These are phyloP conservation scores for Hydrozoanthus tunicans DNA, from an alignment of 64 coral and sea anemone species.

Conservation along the genomic window DNA sequence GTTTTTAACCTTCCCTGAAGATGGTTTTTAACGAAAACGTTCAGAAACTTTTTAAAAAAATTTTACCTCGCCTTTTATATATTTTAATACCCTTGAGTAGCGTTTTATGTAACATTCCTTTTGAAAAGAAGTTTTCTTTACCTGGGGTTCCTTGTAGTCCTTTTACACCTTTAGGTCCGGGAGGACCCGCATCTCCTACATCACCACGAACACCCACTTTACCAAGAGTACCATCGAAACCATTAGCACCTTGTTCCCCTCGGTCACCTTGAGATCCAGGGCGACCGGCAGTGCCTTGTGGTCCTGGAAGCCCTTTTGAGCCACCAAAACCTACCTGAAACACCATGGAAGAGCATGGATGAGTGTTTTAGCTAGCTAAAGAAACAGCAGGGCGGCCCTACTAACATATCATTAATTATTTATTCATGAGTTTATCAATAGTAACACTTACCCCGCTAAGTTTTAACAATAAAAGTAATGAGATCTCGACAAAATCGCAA, in stretches of 20 bases:
- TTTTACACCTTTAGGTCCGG: conserved; percentile 23
- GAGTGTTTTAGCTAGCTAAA: too few species aligned
- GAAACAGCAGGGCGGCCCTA: too few species aligned
- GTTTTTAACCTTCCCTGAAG: too few species aligned
- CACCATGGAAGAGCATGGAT: too few species aligned
- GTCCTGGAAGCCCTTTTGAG: neutral
- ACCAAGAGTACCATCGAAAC: conserved; percentile 19
- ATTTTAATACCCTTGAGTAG: neutral
- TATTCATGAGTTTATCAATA: neutral
- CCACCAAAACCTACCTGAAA: conserved; percentile 1
- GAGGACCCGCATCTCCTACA: conserved; percentile 41
- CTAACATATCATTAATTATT: neutral
- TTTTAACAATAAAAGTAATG: too few species aligned
- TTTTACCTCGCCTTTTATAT: neutral
- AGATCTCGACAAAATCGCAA: too few species aligned
- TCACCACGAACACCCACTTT: conserved; percentile 14
- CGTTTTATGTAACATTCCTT: neutral
- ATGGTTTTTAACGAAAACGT: too few species aligned
- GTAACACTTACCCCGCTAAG: too few species aligned
- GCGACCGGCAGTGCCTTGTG: neutral
- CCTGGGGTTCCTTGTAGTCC: conserved; percentile 61
- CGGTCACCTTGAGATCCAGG: conserved; percentile 27
- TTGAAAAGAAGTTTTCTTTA: neutral
- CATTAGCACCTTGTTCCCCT: neutral
- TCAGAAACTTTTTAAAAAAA: too few species aligned